phyloP scores from a whole-genome alignment of 2,797 vertebrate genomes.

The Sus cebifrons region DNA sequence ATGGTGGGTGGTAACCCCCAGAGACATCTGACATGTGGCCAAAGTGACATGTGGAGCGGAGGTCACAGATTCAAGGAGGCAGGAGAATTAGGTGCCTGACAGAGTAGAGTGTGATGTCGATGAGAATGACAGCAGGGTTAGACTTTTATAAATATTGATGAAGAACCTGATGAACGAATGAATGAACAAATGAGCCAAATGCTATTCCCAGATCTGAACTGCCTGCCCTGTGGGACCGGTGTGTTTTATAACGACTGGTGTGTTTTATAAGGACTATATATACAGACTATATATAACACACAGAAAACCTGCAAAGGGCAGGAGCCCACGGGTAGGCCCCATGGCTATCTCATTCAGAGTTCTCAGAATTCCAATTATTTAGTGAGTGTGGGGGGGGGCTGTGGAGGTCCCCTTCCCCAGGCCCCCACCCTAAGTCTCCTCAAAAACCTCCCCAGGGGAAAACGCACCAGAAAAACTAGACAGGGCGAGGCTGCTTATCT shows the following conservation, averaged over 20 bases:
- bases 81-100: background rate
- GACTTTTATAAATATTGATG: background rate
- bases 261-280: no score
- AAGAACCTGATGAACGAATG: background rate
- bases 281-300: no score
- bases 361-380: background rate
- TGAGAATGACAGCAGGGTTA: background rate
- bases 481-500: background rate
- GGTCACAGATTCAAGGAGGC: background rate
- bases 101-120: background rate
- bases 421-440: background rate
- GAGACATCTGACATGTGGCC: fast-evolving
- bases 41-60: fast-evolving
- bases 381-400: background rate
- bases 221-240: fast-evolving
- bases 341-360: fast-evolving
- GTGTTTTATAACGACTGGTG: fast-evolving
- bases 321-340: fast-evolving
- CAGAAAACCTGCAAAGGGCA: fast-evolving
- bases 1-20: fast-evolving
- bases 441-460: background rate
- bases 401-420: fast-evolving
- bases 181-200: background rate
- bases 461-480: background rate
- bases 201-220: background rate